Conservation (phyloP, 2,113 vertebrate species). For the Maccullochella peelii region DNA sequence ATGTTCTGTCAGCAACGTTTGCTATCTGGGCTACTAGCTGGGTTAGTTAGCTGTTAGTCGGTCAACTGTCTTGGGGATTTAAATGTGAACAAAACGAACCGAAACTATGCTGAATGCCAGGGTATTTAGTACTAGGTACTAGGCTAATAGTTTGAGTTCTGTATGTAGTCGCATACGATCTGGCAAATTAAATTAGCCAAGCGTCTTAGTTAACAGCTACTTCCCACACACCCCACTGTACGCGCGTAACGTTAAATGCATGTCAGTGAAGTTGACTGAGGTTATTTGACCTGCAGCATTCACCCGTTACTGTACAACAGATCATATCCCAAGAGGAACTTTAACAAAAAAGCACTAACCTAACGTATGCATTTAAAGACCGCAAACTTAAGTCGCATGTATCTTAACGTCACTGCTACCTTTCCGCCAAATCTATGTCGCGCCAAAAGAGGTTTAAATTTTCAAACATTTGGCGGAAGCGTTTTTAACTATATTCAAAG, state of each 20-base stretch:
- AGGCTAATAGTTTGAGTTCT: not conserved
- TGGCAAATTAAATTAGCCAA: not conserved
- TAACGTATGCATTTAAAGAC: not conserved
- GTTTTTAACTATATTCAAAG: too few relatives aligned
- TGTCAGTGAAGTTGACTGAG: fast-evolving
- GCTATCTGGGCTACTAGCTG: not conserved
- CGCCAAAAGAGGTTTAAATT: conserved; percentile 60
- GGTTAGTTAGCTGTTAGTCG: not conserved
- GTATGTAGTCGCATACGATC: not conserved
- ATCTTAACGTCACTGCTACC: conserved; percentile 7
- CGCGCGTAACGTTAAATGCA: conserved; percentile 13
- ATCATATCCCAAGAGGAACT: fast-evolving
- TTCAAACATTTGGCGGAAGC: not conserved
- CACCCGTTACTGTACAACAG: fast-evolving
- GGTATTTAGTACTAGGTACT: not conserved
- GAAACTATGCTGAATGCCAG: too few relatives aligned
- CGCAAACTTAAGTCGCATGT: not conserved
- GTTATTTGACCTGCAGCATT: fast-evolving
- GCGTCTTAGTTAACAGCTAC: not conserved
- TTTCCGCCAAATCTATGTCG: conserved; percentile 67
- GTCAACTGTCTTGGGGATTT: too few relatives aligned
- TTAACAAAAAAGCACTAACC: not conserved
- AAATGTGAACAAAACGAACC: not conserved
- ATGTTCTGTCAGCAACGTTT: not conserved
- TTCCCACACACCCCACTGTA: not conserved